A percentile compares a stretch with the other conserved stretches of the same genome.
These are phyloP conservation scores for Phocoena sinus DNA, from an alignment of 2,113 vertebrate genomes.

Conservation along the genomic window DNA sequence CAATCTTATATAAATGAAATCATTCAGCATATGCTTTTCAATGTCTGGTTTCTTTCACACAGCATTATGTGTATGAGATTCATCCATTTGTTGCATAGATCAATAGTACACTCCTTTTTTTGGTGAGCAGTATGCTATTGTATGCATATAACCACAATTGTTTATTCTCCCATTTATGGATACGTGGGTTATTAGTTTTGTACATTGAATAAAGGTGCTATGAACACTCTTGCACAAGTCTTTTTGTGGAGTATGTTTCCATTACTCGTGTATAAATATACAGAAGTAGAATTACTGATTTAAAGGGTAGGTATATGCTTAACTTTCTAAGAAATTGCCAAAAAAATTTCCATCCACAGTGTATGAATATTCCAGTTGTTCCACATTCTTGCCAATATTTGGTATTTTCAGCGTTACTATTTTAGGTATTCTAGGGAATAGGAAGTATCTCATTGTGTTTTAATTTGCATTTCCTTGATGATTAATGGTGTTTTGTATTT, in stretches of 20 bases:
- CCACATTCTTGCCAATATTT: background rate
- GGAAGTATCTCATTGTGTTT: background rate
- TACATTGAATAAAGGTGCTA: background rate
- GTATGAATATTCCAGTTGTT: background rate
- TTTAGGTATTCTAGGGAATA: background rate
- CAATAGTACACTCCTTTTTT: background rate
- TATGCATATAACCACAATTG: background rate
- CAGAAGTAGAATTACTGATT: background rate
- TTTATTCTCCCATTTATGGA: background rate
- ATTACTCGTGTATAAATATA: background rate
- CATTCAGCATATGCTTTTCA: background rate
- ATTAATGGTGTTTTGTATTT: background rate
- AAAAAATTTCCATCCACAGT: background rate
- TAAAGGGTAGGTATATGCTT: background rate
- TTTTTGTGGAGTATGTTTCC: background rate
- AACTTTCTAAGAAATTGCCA: background rate
- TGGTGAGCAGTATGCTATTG: background rate
- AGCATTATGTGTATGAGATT: background rate
- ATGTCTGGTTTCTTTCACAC: background rate
- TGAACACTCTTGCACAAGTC: background rate
- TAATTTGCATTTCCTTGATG: background rate
- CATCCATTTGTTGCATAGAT: background rate
- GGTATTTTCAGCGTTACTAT: background rate
- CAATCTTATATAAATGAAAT: background rate
- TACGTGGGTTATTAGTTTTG: background rate